A percentile compares a stretch with the other conserved stretches of the same genome.
Evolutionary conservation across 1,140 invertebrate genomes (phyloP).

Genomic region (Eurosta solidaginis): DNA sequence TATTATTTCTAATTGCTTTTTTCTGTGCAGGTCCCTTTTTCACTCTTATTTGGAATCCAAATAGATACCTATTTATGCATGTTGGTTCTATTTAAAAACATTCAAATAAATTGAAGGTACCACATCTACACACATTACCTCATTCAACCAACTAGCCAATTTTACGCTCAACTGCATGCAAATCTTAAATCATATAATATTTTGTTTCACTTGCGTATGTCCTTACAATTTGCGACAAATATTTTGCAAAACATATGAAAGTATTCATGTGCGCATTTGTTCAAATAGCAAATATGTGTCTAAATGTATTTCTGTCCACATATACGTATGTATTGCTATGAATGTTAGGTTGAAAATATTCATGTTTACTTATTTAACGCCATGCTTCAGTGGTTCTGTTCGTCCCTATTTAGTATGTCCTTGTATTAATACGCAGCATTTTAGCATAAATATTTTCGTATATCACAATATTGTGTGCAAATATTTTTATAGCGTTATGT

Average conservation of each 20-base stretch:
- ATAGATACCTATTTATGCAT: no score
- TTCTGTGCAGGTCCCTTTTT: no score
- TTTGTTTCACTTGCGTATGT: not conserved
- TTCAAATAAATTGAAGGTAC: no score
- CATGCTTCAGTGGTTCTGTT: not conserved
- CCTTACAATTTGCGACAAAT: not conserved
- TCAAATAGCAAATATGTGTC: not conserved
- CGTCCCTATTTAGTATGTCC: not conserved
- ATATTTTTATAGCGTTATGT: constrained; percentile 21
- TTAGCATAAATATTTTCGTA: constrained; percentile 22
- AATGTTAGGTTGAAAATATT: not conserved
- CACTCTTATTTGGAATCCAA: no score
- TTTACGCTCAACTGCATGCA: no score
- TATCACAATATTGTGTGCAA: constrained; percentile 1
- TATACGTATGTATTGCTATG: not conserved
- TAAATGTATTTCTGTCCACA: not conserved
- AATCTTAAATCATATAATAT: not conserved
- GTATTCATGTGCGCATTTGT: not conserved
- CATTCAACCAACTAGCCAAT: no score
- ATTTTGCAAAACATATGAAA: not conserved
- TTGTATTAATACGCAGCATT: not conserved
- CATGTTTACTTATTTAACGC: not conserved
- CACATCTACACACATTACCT: no score
- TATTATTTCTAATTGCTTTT: no score
- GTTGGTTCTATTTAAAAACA: no score